Evolutionary conservation across 2,888 invertebrate species (phyloP), one percentile per base, ranked within the genome.

Genomic region (Papilio elwesi): DNA sequence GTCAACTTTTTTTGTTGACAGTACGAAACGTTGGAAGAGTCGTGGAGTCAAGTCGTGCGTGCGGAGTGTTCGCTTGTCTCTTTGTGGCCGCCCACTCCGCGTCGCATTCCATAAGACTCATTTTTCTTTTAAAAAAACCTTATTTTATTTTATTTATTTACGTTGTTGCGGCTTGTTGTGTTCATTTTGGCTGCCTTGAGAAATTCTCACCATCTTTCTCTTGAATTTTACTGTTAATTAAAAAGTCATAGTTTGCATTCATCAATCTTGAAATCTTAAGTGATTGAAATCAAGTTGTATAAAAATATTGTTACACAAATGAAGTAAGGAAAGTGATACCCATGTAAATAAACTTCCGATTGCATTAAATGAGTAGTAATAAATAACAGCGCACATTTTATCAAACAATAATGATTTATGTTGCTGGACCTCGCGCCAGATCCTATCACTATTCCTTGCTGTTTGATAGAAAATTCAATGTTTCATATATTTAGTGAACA

Each of bases 1-100:
- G 67, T 66, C 73, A 66, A 70, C 78, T 83, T 85, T 85, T 85
- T 81, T 79, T 78, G 74, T 74, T 57, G 74, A 55, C 70, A 79
- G 75, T 82, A 74, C 71, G 75, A 72, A 76, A 74, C 86, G 85
- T 85, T 85, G 82, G 84, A 82, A 82, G 78, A 86, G 85, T 88
- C 84, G 84, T 88, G 88, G 88, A 79, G 83, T 83, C 80, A 87
- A 90, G 87, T 90, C 91, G 91, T 91, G 91, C 91, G 90, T 91
- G 88, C 83, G 84, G 87, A 87, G 86, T 85, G 85, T 84, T 86
- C 87, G 86, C 89, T 87, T 88, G 83, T 87, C 87, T 82, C 26
- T 26, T 26, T 76, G 80, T 73, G 78, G 76, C 77, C 82, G 78
- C 80, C 72, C 76, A 76, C 74, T 77, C 75, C 75, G 71, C 73